Evolutionary conservation across 1,140 invertebrate genomes (phyloP), one percentile per base, ranked within the genome.

Genomic region (Drosophila sulfurigaster): DNA sequence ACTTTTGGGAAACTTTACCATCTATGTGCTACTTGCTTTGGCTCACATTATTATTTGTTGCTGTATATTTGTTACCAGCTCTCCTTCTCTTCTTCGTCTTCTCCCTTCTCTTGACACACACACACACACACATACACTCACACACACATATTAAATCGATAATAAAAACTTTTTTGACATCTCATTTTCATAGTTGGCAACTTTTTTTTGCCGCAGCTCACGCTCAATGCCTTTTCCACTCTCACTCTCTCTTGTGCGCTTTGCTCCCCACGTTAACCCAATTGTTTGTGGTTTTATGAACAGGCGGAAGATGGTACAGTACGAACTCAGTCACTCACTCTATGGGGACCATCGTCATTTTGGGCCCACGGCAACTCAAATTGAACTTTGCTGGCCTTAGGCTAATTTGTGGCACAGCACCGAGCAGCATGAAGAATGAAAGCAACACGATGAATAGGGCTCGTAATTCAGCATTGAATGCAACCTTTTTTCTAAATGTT

Each of bases 161-260:
- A 89, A 89, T 85, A 85, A 89, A 89, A 89, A 89, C 86, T 89
- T 89, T 88, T 89, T 89, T 89, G 85, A 89, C 85, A 89, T 89
- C 85, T 89, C 81, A 89, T 89, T 89, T 89, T 89, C 85, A 89
- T 89, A 89, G 86, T 89, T 85, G 78, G 81, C 15, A 85, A 88
- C 32, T 83, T 88, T 80, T 80, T 58, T 73, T 67, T 41, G 46
- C 45, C 35, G 30, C 32, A 57, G 54, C 75, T 48, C 60, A 52
- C 80, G 62, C 81, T 68, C 72, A 79, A 83, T 67, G 81, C 81
- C 60, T 82, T 78, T 71, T 46, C 5, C 3, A 15, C 69, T 49
- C 32, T 32, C 32, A 5, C 32, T 32, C 25, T 28, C 13, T 35
- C 65, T 73, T 71, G 57, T 81, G 3, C 20, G 20, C 67, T 58